Evolutionary conservation across 2,888 invertebrate genomes (phyloP), one percentile per base, ranked within the genome.

Genomic region (Margaritifera margaritifera): DNA sequence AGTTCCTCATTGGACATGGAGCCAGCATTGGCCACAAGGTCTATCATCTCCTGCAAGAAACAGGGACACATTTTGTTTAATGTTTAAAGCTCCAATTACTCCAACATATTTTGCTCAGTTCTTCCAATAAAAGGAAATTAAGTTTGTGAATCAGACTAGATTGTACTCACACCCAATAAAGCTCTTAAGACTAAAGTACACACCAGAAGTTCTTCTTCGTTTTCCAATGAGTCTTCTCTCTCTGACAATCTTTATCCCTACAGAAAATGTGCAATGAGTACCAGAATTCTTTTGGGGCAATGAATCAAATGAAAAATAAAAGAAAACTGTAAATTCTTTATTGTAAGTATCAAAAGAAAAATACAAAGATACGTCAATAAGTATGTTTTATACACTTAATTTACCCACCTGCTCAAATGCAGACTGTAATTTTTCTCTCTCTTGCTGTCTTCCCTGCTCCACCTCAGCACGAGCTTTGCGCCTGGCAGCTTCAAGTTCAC

Each of bases 371-470:
- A 20, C 0, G 42, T 42, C 42, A 42, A 2, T 15, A 42, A 42
- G 42, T 42, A 15, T 42, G 11, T 42, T 15, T 8, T 42, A 42
- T 42, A 0, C 42, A 15, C 15, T 42, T 8, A 42, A 42, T 42
- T 42, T 42, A 60, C 59, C 54, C 42, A 84, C 87, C 83, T 87
- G 86, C 69, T 88, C 86, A 76, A 84, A 85, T 22, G 85, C 85
- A 27, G 79, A 77, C 64, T 80, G 57, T 8, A 88, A 75, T 53
- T 72, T 81, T 24, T 86, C 86, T 63, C 87, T 72, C 25, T 86
- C 86, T 27, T 73, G 70, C 64, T 84, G 83, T 60, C 87, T 72
- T 42, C 69, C 74, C 25, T 84, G 78, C 62, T 81, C 80, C 8
- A 84, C 75, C 42, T 84, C 81, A 4, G 85, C 82, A 54, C 78